Evolutionary conservation across 2,797 vertebrate species (phyloP).

Genomic region (Eulemur coronatus): DNA sequence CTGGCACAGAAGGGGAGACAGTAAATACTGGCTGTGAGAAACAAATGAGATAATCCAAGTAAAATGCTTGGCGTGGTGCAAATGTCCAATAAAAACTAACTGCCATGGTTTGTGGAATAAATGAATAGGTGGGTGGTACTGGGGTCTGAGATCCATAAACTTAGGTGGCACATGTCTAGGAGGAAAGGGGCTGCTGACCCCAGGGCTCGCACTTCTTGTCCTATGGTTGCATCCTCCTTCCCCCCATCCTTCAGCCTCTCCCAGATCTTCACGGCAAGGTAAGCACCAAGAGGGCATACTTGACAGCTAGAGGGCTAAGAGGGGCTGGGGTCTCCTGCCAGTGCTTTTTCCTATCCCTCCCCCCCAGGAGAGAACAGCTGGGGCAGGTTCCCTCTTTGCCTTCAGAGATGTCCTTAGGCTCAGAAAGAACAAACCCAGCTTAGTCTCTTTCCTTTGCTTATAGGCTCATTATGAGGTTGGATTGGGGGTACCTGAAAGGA

Average conservation of each 20-base stretch:
- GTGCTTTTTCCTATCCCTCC: background rate
- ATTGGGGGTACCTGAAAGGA: background rate
- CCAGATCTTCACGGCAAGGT: background rate
- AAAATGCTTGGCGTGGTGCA: background rate
- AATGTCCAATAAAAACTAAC: constrained; percentile 62
- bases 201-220: background rate
- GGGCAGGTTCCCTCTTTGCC: background rate
- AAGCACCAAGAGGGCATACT: background rate
- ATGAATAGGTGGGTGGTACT: too few species aligned
- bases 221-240: background rate
- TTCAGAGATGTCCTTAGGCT: background rate
- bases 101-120: background rate
- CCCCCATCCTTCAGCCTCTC: background rate
- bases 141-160: background rate
- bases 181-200: background rate
- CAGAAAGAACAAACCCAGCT: background rate
- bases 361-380: background rate
- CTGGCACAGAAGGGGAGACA: constrained; percentile 9
- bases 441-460: background rate
- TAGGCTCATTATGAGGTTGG: background rate
- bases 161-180: background rate
- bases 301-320: background rate
- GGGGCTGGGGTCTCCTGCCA: background rate
- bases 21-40: constrained; percentile 58
- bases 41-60: background rate